Percentiles rank a stretch among this genome's conserved stretches.
phyloP scores from a whole-genome alignment of 2,797 vertebrate genomes.

The Miichthys miiuy region DNA sequence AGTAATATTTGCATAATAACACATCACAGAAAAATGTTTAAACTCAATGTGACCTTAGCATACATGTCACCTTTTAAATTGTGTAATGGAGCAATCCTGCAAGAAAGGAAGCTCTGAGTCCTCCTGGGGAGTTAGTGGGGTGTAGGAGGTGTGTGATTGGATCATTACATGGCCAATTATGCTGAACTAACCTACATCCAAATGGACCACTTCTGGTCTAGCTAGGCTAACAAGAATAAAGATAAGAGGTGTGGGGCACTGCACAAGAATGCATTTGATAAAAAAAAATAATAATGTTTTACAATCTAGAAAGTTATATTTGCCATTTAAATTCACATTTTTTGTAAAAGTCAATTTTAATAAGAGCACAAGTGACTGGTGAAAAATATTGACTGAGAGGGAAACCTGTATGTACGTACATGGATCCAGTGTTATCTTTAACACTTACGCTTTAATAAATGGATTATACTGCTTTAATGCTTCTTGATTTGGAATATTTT shows the following conservation, averaged over 20 bases:
- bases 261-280: neutral
- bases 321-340: neutral
- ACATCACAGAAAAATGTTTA: slow-evolving; percentile 42
- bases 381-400: neutral
- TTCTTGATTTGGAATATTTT: neutral
- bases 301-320: neutral
- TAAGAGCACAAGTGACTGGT: slow-evolving; percentile 4
- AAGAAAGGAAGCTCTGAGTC: neutral
- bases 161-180: slow-evolving; percentile 78
- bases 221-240: slow-evolving; percentile 51
- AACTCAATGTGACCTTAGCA: slow-evolving; percentile 55
- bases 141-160: slow-evolving; percentile 60
- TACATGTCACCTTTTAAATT: slow-evolving; percentile 28
- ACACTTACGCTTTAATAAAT: neutral
- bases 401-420: neutral
- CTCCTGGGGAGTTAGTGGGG: slow-evolving; percentile 47
- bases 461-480: neutral
- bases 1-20: slow-evolving; percentile 46
- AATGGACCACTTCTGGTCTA: slow-evolving; percentile 40
- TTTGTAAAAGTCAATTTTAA: neutral
- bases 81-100: slow-evolving; percentile 39
- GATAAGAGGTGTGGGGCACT: neutral
- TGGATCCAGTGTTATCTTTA: neutral
- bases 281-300: neutral
- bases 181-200: slow-evolving; percentile 60